Base-by-base conservation (phyloP, 2,113 vertebrate genomes). In the Anhinga anhinga region DNA sequence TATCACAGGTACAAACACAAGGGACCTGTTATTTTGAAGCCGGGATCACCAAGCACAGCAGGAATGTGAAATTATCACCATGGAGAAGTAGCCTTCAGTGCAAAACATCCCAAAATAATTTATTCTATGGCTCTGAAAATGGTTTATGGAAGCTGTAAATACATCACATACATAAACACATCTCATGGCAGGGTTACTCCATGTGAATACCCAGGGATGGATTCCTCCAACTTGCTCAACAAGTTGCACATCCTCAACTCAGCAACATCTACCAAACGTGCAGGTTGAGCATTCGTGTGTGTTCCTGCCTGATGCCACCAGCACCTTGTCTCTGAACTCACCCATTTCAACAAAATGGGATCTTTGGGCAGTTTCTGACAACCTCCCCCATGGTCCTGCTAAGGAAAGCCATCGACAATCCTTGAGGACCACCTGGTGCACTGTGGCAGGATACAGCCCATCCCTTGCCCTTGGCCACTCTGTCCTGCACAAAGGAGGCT, bases 401-500 rank as follows among this genome's bases (percentile, higher is more conserved):
- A 71, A n/a, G 26, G 38, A 79, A 63, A 52, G n/a, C 19, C 74
- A 58, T 5, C 2, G 15, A 17, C 16, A 19, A 63, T 15, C 3
- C 66, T 38, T 80, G 38, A 49, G 62, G 56, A 62, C 3, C 27
- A 18, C 16, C 45, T 70, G 59, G 45, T 44, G 45, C 23, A 23
- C 45, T 8, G 3, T 7, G 67, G 32, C 34, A 88, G 76, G 70
- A 45, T 71, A 16, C 2, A 11, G 50, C 27, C 27, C 7, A n/a
- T 23, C 6, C 50, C 20, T 30, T 49, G 23, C 2, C 23, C 30
- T 10, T 0, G 0, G 45, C 32, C 71, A 83, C 45, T 1, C 0
- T 8, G 13, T 4, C 53, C 53, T 34, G 58, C 20, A 36, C 0
- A 6, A 38, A 83, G 32, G 18, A 44, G 44, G 5, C 62, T 86